Evolutionary conservation across 2,797 vertebrate genomes (phyloP).

Genomic region (Rhinophrynus dorsalis): DNA sequence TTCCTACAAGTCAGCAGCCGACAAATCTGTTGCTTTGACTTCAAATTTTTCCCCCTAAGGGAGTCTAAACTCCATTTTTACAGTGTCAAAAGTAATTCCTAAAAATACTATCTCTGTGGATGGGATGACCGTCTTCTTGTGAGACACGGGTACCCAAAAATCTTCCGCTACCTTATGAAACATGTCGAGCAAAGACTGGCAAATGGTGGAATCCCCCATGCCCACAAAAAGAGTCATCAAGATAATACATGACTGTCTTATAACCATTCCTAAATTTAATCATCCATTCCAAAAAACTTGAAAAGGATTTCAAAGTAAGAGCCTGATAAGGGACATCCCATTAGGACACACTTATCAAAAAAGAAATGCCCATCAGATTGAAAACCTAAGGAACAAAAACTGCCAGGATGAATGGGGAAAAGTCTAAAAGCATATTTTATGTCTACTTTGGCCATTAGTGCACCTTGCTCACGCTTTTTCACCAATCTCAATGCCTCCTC

Average conservation of each 20-base stretch:
- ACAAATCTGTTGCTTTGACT: too few species aligned
- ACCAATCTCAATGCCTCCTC: not conserved
- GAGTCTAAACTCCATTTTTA: not conserved
- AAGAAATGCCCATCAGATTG: not conserved
- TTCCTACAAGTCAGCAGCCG: too few species aligned
- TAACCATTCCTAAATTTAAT: not conserved
- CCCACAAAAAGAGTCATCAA: not conserved
- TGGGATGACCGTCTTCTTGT: not conserved
- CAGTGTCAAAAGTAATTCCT: not conserved
- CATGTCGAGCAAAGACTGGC: not conserved
- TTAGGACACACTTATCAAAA: not conserved
- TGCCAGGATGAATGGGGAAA: not conserved
- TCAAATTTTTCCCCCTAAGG: too few species aligned
- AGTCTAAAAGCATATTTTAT: not conserved
- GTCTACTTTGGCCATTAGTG: not conserved
- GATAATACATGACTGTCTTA: not conserved
- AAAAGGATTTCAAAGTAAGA: not conserved
- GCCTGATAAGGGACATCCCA: not conserved
- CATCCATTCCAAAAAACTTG: not conserved
- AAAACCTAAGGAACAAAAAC: not conserved
- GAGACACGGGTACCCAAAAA: not conserved
- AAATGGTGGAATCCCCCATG: not conserved
- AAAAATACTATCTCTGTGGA: not conserved
- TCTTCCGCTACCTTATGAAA: not conserved
- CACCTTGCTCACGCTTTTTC: not conserved